Base-by-base conservation (phyloP, 2,888 invertebrate species). In the Tenthredo mesomela region DNA sequence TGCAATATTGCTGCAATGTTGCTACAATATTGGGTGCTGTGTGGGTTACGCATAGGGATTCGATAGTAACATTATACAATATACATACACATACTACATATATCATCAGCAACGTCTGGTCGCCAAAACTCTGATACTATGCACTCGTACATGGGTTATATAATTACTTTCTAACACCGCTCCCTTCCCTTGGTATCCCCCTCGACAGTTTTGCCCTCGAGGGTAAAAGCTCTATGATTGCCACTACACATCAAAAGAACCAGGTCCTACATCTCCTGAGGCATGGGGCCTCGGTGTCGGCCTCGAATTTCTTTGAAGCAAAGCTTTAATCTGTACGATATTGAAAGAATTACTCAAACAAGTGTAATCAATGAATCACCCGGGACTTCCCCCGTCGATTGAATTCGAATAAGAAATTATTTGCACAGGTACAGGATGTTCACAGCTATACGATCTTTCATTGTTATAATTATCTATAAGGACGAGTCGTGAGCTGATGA, bases 91-190 rank as follows among this genome's bases (percentile, higher is more conserved):
- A n/a, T n/a, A 54, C 0, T n/a, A 54, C n/a, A n/a, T n/a, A n/a
- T n/a, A n/a, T n/a, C n/a, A 54, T 54, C 54, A 29, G 33, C 29
- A 71, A 18, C 47, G 77, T 18, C 25, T 29, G 78, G 7, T 54
- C 5, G 54, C 12, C 18, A 43, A 15, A 65, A 15, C 43, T 82
- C n/a, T 65, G 58, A 21, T 82, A 15, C 25, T 82, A 2, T 2
- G 29, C 43, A 65, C 78, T 75, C 21, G 33, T 25, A 78, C 78
- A 15, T 33, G 37, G 88, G 9, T 90, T 89, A 89, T 87, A 88
- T 88, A 90, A 89, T 90, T 89, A 90, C 89, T 89, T 90, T 89
- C 86, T 86, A 21, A 87, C 89, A 58, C 84, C 84, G 84, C 82
- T 84, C 86, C 85, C 85, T 86, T n/a, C 21, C 40, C 50, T 25